Evolutionary conservation across 2,888 invertebrate species (phyloP), one percentile per base, ranked within the genome.

Genomic region (Folsomia manolachei): DNA sequence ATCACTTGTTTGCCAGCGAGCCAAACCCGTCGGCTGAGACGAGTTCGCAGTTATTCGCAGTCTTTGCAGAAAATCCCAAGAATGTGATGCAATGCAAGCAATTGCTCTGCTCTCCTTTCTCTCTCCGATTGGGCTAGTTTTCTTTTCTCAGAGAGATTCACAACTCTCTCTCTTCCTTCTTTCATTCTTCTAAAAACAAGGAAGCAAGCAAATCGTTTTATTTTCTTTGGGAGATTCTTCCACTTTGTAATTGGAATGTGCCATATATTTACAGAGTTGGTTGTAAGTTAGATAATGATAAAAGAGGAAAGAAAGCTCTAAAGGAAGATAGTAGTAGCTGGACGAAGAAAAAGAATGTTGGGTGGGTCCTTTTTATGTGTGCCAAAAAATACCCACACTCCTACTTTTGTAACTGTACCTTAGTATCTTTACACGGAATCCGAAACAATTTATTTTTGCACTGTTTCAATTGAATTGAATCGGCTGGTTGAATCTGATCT

Each of bases 1-100:
- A 71, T 71, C 68, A 71, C 71, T 71, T 68, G 63, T 61, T 39
- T 66, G 67, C 65, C 71, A 66, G 64, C n/a, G n/a, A n/a, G n/a
- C n/a, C n/a, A n/a, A n/a, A n/a, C 39, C 39, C 39, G 39, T 39
- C 39, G 14, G 39, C 7, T 14, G 39, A 39, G 39, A 39, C 39
- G 39, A 39, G 4, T 39, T 39, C 39, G 39, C 39, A 39, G 39
- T 39, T 39, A 39, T 39, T 39, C 39, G 39, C 39, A 39, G 39
- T 39, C 39, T 39, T 39, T 39, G 39, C 39, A 39, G 39, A 39
- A 39, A 39, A 39, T 39, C 39, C 39, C 4, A 14, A 39, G 39
- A 39, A 4, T 39, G 39, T 39, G 39, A 39, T 39, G 39, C 39
- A 39, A 39, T 39, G 39, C 39, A 39, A 39, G 39, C 39, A 39